These are phyloP conservation scores for Physella acuta DNA, from an alignment of 1,140 invertebrate genomes.

Conservation along the genomic window DNA sequence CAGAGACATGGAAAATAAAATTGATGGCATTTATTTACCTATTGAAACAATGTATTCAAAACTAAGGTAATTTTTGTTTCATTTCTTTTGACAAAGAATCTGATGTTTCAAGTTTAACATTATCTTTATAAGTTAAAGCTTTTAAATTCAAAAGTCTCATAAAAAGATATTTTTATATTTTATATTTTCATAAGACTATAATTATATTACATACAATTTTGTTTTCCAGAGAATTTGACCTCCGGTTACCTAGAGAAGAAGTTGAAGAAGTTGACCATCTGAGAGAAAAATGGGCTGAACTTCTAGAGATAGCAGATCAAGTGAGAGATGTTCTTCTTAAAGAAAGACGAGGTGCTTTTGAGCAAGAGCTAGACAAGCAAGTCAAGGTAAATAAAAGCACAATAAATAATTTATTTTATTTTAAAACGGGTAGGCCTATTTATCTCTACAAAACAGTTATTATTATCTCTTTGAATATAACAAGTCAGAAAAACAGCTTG, in stretches of 20 bases:
- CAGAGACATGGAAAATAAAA: constrained; percentile 60
- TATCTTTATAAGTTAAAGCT: too few relatives aligned
- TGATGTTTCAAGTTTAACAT: too few relatives aligned
- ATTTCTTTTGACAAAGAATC: too few relatives aligned
- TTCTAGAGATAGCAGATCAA: constrained; percentile 56
- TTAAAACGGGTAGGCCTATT: neutral
- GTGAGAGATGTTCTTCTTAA: constrained; percentile 55
- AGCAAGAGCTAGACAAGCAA: constrained; percentile 61
- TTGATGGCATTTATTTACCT: constrained; percentile 60
- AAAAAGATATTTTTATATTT: too few relatives aligned
- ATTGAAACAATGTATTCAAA: constrained; percentile 60
- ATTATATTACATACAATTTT: neutral
- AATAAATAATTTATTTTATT: neutral
- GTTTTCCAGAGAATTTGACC: constrained; percentile 51
- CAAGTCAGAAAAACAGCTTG: neutral
- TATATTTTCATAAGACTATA: neutral
- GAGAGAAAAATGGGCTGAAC: constrained; percentile 53
- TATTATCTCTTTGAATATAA: neutral
- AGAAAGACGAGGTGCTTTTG: constrained; percentile 56
- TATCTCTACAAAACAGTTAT: neutral
- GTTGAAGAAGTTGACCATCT: constrained; percentile 56
- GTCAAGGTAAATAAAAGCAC: constrained; percentile 50
- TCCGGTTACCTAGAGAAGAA: constrained; percentile 54
- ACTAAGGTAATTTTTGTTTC: constrained; percentile 55
- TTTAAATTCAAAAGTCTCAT: too few relatives aligned